Conservation (phyloP, 2,888 invertebrate species). For the Dilophus febrilis region DNA sequence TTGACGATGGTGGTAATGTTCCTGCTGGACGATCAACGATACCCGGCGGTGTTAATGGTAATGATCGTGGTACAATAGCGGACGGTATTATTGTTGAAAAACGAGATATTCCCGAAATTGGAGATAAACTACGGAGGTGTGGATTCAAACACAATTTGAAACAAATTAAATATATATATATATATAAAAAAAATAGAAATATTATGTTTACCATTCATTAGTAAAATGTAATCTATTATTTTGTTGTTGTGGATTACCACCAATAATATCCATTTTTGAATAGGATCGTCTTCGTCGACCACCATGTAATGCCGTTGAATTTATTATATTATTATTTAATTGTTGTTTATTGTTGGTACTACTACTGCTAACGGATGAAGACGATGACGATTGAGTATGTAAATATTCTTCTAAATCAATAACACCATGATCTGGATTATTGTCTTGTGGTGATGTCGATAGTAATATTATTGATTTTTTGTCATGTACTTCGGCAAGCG, state of each 20-base stretch:
- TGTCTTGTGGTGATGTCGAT: not conserved
- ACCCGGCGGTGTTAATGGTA: constrained; percentile 38
- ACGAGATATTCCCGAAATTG: constrained; percentile 19
- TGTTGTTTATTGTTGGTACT: no score
- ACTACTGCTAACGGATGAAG: not conserved
- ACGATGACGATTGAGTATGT: no score
- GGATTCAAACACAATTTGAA: not conserved
- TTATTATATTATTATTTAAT: constrained; percentile 3
- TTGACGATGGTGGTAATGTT: constrained; percentile 29
- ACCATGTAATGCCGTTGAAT: constrained; percentile 12
- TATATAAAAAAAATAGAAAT: constrained; percentile 7
- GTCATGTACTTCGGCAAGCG: constrained; percentile 1
- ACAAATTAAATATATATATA: constrained; percentile 12
- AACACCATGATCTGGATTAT: no score
- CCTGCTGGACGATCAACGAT: not conserved
- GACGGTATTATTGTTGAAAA: constrained; percentile 23
- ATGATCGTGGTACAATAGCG: constrained; percentile 23
- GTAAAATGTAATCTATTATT: no score
- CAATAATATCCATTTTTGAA: constrained; percentile 19
- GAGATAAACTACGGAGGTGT: constrained; percentile 5
- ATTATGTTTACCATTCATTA: constrained; percentile 7
- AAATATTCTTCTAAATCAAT: no score
- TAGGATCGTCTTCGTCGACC: constrained; percentile 22
- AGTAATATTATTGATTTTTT: not conserved
- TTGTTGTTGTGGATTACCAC: constrained; percentile 17